Evolutionary conservation across 2,113 vertebrate genomes (phyloP).

Genomic region (Onychorhynchus coronatus): DNA sequence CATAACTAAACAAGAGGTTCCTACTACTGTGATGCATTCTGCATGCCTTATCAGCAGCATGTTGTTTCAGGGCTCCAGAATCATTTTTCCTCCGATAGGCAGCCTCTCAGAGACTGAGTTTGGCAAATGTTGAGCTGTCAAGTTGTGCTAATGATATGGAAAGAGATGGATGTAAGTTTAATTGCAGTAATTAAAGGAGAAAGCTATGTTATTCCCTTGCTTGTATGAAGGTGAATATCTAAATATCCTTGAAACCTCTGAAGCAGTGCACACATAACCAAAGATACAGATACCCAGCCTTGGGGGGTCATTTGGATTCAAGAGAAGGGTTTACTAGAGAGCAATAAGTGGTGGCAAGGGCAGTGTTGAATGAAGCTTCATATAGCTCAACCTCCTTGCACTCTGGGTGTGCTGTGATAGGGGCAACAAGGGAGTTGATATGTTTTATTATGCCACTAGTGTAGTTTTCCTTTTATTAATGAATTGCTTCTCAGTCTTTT

Average conservation of each 20-base stretch:
- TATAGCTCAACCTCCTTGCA: neutral
- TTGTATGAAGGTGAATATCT: neutral
- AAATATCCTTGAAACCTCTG: neutral
- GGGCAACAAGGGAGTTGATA: neutral
- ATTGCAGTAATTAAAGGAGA: conserved; percentile 48
- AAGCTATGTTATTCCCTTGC: neutral
- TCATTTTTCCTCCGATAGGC: neutral
- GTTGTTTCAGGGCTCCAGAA: conserved; percentile 11
- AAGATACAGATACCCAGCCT: neutral
- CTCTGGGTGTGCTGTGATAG: neutral
- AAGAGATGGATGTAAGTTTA: conserved; percentile 63
- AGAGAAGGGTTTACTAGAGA: neutral
- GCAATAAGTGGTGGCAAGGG: neutral
- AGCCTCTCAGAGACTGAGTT: neutral
- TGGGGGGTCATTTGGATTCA: neutral
- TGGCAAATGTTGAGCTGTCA: conserved; percentile 40
- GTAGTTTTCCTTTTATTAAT: neutral
- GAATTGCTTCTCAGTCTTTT: neutral
- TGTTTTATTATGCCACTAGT: neutral
- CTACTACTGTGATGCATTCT: neutral
- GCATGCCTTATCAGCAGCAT: neutral
- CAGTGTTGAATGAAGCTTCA: neutral
- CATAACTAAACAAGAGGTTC: neutral
- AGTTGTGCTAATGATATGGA: conserved; percentile 7
- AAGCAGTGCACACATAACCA: neutral